phyloP scores from a whole-genome alignment of 2,113 vertebrate genomes.

The Irena cyanogastra region DNA sequence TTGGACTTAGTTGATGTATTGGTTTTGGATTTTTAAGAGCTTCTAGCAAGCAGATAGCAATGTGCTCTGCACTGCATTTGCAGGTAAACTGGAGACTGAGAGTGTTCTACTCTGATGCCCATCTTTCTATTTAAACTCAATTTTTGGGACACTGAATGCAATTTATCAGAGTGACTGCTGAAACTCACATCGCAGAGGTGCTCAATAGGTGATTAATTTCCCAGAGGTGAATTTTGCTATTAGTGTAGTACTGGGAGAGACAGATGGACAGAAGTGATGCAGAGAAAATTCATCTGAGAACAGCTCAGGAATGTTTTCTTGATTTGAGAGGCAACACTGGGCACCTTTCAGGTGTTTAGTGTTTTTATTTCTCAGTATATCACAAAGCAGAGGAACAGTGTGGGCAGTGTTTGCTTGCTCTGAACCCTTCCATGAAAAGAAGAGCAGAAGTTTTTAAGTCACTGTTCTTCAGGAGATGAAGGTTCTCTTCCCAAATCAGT shows the following conservation, averaged over 20 bases:
- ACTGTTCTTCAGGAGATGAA: neutral
- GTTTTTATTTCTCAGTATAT: neutral
- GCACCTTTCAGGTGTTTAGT: neutral
- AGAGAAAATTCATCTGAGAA: neutral
- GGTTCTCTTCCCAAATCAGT: neutral
- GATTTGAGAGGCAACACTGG: neutral
- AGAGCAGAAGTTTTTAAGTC: neutral
- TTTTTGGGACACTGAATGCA: neutral
- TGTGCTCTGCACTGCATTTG: neutral
- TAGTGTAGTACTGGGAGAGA: neutral
- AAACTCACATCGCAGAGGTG: neutral
- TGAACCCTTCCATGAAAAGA: neutral
- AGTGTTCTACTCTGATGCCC: neutral
- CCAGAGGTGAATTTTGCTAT: neutral
- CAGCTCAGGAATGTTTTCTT: neutral
- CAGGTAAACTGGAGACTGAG: neutral
- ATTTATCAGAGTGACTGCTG: neutral
- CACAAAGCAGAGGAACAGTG: neutral
- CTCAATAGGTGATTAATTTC: neutral
- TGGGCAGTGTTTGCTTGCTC: neutral
- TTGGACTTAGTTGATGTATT: neutral
- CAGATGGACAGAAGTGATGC: neutral
- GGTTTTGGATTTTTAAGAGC: neutral
- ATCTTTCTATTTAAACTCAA: neutral
- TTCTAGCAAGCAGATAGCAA: neutral